Percentiles rank a stretch among this genome's conserved stretches.
phyloP scores from a whole-genome alignment of 23 tunicate species.

The Ascidia mentula region DNA sequence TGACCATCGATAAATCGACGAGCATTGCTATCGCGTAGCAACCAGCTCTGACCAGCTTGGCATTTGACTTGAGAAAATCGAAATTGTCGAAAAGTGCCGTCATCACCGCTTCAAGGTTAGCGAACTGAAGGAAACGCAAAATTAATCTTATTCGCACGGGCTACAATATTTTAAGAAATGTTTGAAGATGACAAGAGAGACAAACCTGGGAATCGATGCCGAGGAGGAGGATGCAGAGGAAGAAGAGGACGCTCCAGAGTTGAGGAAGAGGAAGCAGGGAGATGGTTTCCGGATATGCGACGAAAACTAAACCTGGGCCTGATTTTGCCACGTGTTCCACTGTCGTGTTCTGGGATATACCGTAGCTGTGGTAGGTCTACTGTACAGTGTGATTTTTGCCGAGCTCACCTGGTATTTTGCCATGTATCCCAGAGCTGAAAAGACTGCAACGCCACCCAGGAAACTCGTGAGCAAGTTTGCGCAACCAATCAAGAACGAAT shows the following conservation, averaged over 20 bases:
- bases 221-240: background rate
- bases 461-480: background rate
- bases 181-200: too few relatives aligned
- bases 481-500: background rate
- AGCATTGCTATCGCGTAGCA: background rate
- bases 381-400: too few relatives aligned
- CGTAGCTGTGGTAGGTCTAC: too few relatives aligned
- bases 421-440: background rate
- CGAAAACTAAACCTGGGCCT: conserved; percentile 6
- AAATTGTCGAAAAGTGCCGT: background rate
- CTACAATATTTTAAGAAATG: too few relatives aligned
- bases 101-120: background rate
- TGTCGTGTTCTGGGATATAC: conserved; percentile 14
- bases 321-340: background rate
- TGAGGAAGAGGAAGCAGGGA: conserved; percentile 11
- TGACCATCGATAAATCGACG: background rate
- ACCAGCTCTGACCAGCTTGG: background rate
- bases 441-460: background rate
- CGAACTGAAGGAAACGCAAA: background rate
- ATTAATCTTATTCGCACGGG: too few relatives aligned
- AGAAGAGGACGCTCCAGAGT: background rate
- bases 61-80: background rate
- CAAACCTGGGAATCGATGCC: conserved; percentile 7
- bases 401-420: background rate
- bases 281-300: background rate